phyloP scores from a whole-genome alignment of 2,113 vertebrate genomes.

The Xenus cinereus region DNA sequence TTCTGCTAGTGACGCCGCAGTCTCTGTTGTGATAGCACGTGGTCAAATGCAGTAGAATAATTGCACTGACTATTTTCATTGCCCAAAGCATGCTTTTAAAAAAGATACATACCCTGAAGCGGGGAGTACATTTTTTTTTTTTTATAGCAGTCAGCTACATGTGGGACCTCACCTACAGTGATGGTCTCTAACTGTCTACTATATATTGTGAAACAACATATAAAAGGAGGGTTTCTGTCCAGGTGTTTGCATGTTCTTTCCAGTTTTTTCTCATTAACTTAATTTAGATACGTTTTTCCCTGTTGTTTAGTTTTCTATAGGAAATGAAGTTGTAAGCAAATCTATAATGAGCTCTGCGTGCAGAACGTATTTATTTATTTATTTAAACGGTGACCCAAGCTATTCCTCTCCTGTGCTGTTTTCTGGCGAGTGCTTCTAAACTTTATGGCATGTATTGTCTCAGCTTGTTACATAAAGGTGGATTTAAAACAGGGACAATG shows the following conservation, averaged over 20 bases:
- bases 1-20: not conserved
- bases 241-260: not conserved
- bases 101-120: not conserved
- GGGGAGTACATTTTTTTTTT: not conserved
- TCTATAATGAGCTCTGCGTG: accelerated
- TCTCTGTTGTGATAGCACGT: not conserved
- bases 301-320: not conserved
- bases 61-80: not conserved
- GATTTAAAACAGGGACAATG: not conserved
- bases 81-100: not conserved
- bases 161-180: not conserved
- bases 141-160: not conserved
- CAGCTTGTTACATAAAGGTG: not conserved
- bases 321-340: not conserved
- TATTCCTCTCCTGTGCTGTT: not conserved
- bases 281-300: not conserved
- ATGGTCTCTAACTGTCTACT: not conserved
- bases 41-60: not conserved
- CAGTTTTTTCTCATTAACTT: not conserved
- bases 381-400: not conserved
- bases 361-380: not conserved
- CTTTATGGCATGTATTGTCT: not conserved
- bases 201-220: not conserved
- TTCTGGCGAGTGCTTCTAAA: not conserved
- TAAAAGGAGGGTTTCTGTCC: not conserved